Percentiles rank a stretch among this genome's conserved stretches.
Conservation (phyloP, 1,140 invertebrate genomes). For the Theocolax elegans region DNA sequence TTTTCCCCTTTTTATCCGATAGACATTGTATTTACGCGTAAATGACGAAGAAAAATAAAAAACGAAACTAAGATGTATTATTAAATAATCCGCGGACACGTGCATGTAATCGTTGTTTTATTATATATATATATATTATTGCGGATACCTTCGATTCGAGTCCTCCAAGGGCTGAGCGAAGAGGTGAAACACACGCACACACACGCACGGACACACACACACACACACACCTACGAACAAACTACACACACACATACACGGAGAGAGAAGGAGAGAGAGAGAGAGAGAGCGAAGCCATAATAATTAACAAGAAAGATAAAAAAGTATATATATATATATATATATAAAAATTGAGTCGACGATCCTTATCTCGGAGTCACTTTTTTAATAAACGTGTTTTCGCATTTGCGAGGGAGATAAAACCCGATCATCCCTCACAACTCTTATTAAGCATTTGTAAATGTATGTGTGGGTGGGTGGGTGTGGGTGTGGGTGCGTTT, state of each 20-base stretch:
- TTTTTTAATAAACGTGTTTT: neutral
- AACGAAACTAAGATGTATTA: constrained; percentile 20
- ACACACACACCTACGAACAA: no score
- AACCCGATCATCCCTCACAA: constrained; percentile 21
- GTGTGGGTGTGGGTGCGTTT: neutral
- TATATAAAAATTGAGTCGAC: constrained; percentile 6
- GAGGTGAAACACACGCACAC: neutral
- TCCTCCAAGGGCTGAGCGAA: no score
- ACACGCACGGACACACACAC: neutral
- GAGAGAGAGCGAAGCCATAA: constrained; percentile 22
- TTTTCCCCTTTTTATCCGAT: no score
- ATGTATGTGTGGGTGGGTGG: constrained; percentile 19
- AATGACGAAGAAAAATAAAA: no score
- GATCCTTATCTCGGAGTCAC: constrained; percentile 22
- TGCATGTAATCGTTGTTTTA: constrained; percentile 28
- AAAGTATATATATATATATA: no score
- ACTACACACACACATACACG: no score
- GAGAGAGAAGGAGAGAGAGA: neutral
- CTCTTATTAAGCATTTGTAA: constrained; percentile 41
- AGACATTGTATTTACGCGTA: no score
- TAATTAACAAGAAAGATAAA: constrained; percentile 22
- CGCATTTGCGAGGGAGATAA: neutral
- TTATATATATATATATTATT: constrained; percentile 8
- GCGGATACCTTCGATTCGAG: neutral
- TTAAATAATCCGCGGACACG: neutral